These are phyloP conservation scores for Leptatherina wallacei DNA, from an alignment of 2,797 vertebrate genomes.

Conservation along the genomic window DNA sequence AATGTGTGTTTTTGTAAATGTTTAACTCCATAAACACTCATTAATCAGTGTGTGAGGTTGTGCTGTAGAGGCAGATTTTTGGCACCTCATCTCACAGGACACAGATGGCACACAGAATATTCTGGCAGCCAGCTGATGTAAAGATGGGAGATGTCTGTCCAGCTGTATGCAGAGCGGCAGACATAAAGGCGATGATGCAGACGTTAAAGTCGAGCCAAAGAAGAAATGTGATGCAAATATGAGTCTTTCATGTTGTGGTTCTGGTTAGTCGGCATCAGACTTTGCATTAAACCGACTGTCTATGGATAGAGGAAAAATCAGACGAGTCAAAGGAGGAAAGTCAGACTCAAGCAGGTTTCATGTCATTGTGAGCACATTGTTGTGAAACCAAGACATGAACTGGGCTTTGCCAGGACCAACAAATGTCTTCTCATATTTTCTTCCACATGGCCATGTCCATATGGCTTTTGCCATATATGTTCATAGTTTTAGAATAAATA, in stretches of 20 bases:
- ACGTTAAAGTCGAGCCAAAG: background rate
- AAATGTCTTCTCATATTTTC: too few species aligned
- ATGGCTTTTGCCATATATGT: too few species aligned
- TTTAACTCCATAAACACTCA: conserved; percentile 23
- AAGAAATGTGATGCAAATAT: too few species aligned
- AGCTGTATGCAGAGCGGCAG: conserved; percentile 1
- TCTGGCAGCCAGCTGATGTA: conserved; percentile 45
- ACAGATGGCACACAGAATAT: conserved; percentile 39
- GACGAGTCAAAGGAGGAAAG: too few species aligned
- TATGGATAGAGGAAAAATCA: too few species aligned
- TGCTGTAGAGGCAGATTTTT: conserved; percentile 28
- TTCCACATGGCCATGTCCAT: too few species aligned
- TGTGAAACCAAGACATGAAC: too few species aligned
- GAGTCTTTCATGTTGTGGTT: background rate
- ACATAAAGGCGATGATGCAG: background rate
- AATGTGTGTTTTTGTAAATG: conserved; percentile 4
- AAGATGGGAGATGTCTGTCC: conserved; percentile 39
- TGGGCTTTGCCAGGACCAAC: too few species aligned
- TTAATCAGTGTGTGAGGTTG: conserved; percentile 9
- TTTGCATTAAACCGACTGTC: too few species aligned
- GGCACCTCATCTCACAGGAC: conserved; percentile 35
- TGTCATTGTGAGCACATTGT: too few species aligned
- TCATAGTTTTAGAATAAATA: too few species aligned
- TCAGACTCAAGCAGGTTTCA: too few species aligned
- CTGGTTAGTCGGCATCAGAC: background rate